Base-by-base conservation (phyloP, 2,113 vertebrate species). In the Ploceus nigricollis region DNA sequence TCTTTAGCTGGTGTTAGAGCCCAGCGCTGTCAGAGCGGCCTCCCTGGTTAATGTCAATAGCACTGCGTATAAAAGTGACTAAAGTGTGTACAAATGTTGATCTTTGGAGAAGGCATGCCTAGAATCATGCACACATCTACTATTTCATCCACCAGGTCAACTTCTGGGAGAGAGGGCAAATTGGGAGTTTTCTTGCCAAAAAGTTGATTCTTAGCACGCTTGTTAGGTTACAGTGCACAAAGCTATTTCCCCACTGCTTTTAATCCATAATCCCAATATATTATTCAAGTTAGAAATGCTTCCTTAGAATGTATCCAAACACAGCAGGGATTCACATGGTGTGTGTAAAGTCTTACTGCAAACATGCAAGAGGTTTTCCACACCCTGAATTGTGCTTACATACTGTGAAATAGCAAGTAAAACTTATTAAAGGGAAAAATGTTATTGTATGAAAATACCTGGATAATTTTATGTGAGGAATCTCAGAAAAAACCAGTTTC, bases 11-110 rank as follows among this genome's bases (percentile, higher is more conserved):
- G 97, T 96, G 96, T 95, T 96, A 97, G 96, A 97, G 97, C 93
- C 87, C 33, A 61, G 97, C 37, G 91, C 97, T 98, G 98, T 98
- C 98, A 98, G 96, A 82, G 94, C 79, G 30, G 97, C 96, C 97
- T 95, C 96, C 98, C 98, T 98, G 98, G 95, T 97, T 97, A 98
- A 98, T 97, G 98, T 98, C 98, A 98, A 96, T 96, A 97, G 98
- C 98, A 98, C 98, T 95, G 97, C 96, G 77, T 98, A 98, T 98
- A 98, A 98, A 98, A 98, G 98, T 97, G 98, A 98, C 98, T 98
- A 97, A 97, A 98, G 98, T 98, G 98, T 98, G 98, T 98, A 98
- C 97, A 98, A 98, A 98, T 98, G 98, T 98, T 98, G 98, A 98
- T 98, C 98, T 98, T 98, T 96, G 94, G 96, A 97, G 94, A 98